These are phyloP conservation scores for Menidia menidia DNA, from an alignment of 2,797 vertebrate genomes.

Conservation along the genomic window DNA sequence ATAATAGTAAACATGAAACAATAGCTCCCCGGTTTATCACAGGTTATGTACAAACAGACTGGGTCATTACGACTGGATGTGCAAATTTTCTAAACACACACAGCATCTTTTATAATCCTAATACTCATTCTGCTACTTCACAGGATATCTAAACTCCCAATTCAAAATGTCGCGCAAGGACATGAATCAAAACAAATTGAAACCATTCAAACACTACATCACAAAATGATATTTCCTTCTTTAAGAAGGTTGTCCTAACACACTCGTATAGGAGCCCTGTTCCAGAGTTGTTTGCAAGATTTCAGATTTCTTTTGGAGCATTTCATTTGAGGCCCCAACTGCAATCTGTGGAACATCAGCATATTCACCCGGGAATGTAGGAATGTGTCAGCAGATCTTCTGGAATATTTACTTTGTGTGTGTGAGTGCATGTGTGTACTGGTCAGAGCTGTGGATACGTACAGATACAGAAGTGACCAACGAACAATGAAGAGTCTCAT, in stretches of 20 bases:
- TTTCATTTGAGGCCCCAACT: too few relatives aligned
- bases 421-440: too few relatives aligned
- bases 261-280: too few relatives aligned
- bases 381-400: too few relatives aligned
- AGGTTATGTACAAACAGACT: conserved; percentile 26
- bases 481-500: too few relatives aligned
- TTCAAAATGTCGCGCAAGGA: neutral
- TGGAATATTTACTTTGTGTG: too few relatives aligned
- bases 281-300: too few relatives aligned
- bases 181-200: neutral
- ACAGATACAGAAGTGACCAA: too few relatives aligned
- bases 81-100: neutral
- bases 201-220: neutral
- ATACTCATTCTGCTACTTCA: neutral
- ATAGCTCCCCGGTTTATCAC: conserved; percentile 32
- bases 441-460: too few relatives aligned
- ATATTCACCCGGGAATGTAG: too few relatives aligned
- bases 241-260: conserved; percentile 24
- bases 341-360: too few relatives aligned
- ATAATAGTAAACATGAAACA: conserved; percentile 60
- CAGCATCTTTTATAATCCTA: neutral
- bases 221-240: neutral
- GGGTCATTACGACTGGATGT: conserved; percentile 23
- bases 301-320: too few relatives aligned
- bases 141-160: neutral